A percentile compares a stretch with the other conserved stretches of the same genome.
These are phyloP conservation scores for Andrena bucephala DNA, from an alignment of 2,888 invertebrate species.

Conservation along the genomic window DNA sequence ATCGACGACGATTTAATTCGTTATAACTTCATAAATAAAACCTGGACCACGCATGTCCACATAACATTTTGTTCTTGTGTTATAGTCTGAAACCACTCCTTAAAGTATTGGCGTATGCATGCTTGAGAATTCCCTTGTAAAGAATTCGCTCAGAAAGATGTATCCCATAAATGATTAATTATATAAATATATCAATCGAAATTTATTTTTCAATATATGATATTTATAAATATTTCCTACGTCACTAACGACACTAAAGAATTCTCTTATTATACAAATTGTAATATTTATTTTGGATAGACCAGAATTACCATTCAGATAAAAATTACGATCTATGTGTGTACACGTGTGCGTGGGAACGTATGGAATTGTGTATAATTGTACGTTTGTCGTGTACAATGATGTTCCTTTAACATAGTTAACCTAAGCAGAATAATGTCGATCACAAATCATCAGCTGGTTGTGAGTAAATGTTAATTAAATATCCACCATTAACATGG, in stretches of 20 bases:
- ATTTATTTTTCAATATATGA: background rate
- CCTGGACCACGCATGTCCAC: too few relatives aligned
- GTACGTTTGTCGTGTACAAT: slow-evolving; percentile 42
- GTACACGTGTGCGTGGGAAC: slow-evolving; percentile 6
- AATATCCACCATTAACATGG: slow-evolving; percentile 57
- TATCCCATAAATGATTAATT: background rate
- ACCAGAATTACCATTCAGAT: background rate
- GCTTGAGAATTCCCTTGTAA: too few relatives aligned
- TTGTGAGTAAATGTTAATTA: slow-evolving; percentile 81
- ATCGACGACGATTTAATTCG: too few relatives aligned
- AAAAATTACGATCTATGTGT: slow-evolving; percentile 18
- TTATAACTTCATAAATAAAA: too few relatives aligned
- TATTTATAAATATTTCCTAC: background rate
- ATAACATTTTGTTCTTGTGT: too few relatives aligned
- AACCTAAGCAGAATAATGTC: slow-evolving; percentile 64
- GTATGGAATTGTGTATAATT: slow-evolving; percentile 20
- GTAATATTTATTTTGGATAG: too few relatives aligned
- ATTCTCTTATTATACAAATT: too few relatives aligned
- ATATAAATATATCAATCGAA: background rate
- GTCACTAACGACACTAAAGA: background rate
- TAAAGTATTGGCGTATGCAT: background rate
- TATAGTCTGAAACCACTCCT: background rate
- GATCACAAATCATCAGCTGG: slow-evolving; percentile 81
- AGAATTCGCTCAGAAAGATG: background rate
- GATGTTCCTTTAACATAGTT: slow-evolving; percentile 63